Percentiles rank a stretch among this genome's conserved stretches.
These are phyloP conservation scores for Hedya salicella DNA, from an alignment of 2,888 invertebrate species.

Conservation along the genomic window DNA sequence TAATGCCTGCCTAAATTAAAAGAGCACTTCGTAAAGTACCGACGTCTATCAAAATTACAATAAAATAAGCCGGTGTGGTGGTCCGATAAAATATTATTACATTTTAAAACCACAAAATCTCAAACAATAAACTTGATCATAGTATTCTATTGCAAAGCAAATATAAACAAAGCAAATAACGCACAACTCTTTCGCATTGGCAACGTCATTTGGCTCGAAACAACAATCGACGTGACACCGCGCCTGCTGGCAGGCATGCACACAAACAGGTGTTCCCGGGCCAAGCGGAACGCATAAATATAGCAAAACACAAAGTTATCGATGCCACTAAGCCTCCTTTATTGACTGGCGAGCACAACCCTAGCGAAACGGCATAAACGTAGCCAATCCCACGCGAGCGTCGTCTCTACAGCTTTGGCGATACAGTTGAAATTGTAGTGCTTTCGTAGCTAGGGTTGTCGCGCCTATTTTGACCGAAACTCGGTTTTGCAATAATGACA, in stretches of 20 bases:
- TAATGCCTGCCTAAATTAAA: too few relatives aligned
- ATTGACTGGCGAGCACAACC: constrained; percentile 71
- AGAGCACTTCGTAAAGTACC: too few relatives aligned
- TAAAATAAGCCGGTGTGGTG: too few relatives aligned
- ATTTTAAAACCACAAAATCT: not conserved
- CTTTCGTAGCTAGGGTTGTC: constrained; percentile 49
- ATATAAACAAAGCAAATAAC: not conserved
- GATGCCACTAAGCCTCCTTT: constrained; percentile 79
- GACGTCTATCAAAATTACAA: too few relatives aligned
- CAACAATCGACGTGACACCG: constrained; percentile 50
- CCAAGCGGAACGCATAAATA: constrained; percentile 78
- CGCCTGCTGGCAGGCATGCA: constrained; percentile 51
- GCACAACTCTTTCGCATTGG: constrained; percentile 12
- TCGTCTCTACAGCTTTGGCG: constrained; percentile 47
- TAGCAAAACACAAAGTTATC: constrained; percentile 80
- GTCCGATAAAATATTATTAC: not conserved
- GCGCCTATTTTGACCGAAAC: constrained; percentile 60
- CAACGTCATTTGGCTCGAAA: constrained; percentile 46
- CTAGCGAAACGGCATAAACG: constrained; percentile 61
- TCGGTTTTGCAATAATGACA: constrained; percentile 74
- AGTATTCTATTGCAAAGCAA: not conserved
- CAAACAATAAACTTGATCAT: not conserved
- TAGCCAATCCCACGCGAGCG: constrained; percentile 45
- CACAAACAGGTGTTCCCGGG: constrained; percentile 67
- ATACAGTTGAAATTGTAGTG: constrained; percentile 51